Evolutionary conservation across 2,113 vertebrate species (phyloP), one percentile per base, ranked within the genome.

Genomic region (Tringa solitaria): DNA sequence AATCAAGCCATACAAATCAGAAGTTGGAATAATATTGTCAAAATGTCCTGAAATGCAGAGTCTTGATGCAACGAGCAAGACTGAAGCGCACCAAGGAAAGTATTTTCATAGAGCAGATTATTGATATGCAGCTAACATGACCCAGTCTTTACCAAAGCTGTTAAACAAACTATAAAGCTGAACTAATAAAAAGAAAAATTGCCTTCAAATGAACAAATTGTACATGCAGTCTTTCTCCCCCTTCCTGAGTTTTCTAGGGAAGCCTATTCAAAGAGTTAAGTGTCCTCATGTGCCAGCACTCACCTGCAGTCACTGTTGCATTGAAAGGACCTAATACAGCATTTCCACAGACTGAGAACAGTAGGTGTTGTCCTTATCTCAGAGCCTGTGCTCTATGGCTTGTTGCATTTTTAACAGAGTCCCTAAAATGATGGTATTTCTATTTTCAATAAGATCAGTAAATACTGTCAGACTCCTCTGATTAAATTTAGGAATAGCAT

Each of bases 41-140:
- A 8, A 72, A 73, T 18, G 11, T 68, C 9, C 17, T 32, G 56
- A 41, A 73, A 57, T 5, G 39, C 16, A 24, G 27, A 53, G 33
- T 39, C 28, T 28, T 24, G 56, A 21, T 30, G n/a, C 35, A 37
- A 15, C 0, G 0, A 69, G 21, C 20, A 53, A 33, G 16, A 14
- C 0, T 20, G 20, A 72, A 53, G 35, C 39, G 32, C 7, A 4
- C 23, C 12, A 14, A 43, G 20, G 27, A 23, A 53, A 24, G 23
- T 8, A 15, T 75, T 87, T 68, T 56, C 30, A 32, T 4, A 7
- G 18, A 43, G 21, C 35, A n/a, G 12, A 22, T 81, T 8, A 53
- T 14, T 27, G 21, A 16, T 4, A 28, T 1, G 27, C 2, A 75
- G 46, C 24, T 41, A 68, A 10, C 6, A 30, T 1, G 26, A 57